Conservation (phyloP, 2,113 vertebrate genomes). For the Aleadryas rufinucha region DNA sequence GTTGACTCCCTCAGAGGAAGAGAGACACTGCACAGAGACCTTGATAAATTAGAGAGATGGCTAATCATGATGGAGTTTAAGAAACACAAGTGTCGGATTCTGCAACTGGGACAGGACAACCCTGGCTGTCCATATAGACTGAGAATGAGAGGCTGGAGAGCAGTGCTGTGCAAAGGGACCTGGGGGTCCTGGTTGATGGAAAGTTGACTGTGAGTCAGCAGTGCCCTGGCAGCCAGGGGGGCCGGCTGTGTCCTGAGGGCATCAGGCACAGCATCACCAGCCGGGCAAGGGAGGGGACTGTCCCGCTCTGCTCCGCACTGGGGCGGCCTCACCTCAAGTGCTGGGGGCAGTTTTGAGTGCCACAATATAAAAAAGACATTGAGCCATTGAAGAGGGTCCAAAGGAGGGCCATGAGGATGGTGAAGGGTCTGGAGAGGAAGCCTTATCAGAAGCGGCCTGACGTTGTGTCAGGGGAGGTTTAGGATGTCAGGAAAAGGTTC, state of each 20-base stretch:
- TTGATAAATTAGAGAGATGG: neutral
- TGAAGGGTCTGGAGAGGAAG: neutral
- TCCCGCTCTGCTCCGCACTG: neutral
- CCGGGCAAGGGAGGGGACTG: neutral
- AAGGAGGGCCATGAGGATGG: rapidly evolving
- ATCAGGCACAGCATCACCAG: neutral
- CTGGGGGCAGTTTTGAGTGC: neutral
- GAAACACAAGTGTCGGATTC: rapidly evolving
- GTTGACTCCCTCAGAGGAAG: neutral
- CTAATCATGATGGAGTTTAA: neutral
- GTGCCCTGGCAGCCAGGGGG: neutral
- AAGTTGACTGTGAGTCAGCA: neutral
- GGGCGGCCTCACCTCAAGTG: rapidly evolving
- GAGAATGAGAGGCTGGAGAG: neutral
- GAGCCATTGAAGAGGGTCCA: neutral
- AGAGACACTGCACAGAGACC: neutral
- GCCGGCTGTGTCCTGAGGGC: neutral
- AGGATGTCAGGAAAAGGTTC: too few relatives aligned
- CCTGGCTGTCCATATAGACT: rapidly evolving
- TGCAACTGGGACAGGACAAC: rapidly evolving
- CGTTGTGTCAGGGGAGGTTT: rapidly evolving
- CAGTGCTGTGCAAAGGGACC: neutral
- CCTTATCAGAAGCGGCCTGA: rapidly evolving
- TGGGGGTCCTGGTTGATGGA: neutral
- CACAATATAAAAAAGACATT: too few relatives aligned